Evolutionary conservation across 2,797 vertebrate species (phyloP).

Genomic region (Macropus fuliginosus): DNA sequence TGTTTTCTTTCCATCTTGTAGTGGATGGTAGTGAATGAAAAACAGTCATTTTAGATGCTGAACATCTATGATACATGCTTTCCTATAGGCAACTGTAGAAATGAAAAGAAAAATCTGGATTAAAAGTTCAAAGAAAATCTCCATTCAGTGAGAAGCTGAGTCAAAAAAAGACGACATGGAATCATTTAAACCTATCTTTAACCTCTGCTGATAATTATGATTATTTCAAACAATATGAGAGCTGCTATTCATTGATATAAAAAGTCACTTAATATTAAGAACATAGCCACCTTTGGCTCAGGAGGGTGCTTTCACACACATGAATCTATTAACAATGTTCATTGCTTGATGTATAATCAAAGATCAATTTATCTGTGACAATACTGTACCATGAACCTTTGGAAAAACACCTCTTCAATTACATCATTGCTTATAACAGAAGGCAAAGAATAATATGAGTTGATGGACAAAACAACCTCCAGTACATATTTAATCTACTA

Average conservation of each 20-base stretch:
- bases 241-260: constrained; percentile 26
- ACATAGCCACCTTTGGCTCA: neutral
- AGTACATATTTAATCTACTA: neutral
- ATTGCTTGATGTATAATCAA: constrained; percentile 24
- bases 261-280: constrained; percentile 5
- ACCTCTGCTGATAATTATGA: constrained; percentile 38
- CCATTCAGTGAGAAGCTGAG: neutral
- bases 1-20: neutral
- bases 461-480: neutral
- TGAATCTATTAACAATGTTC: constrained; percentile 3
- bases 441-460: constrained; percentile 1
- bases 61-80: neutral
- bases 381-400: neutral
- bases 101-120: constrained; percentile 27
- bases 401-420: constrained; percentile 24
- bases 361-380: neutral
- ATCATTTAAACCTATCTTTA: constrained; percentile 40
- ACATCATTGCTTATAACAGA: neutral
- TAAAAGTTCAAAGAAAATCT: constrained; percentile 55
- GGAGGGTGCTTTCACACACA: constrained; percentile 8
- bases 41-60: neutral
- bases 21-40: constrained; percentile 18
- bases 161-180: constrained; percentile 40
- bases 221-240: constrained; percentile 20
- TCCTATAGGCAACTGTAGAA: neutral